A percentile compares a stretch with the other conserved stretches of the same genome.
These are phyloP conservation scores for Arctia plantaginis DNA, from an alignment of 2,888 invertebrate species.

Conservation along the genomic window DNA sequence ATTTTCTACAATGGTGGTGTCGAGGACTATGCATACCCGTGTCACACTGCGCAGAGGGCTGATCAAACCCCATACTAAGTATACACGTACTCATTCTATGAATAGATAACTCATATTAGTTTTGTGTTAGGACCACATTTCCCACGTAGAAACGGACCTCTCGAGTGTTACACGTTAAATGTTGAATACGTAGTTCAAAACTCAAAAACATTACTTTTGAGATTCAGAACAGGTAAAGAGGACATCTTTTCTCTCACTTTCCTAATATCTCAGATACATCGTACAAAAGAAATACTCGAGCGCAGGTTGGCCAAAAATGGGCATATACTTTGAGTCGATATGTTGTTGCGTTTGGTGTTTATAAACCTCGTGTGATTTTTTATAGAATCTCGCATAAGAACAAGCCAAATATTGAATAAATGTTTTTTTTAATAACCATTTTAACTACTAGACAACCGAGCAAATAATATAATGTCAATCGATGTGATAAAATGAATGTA, in stretches of 20 bases:
- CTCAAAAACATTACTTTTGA: not conserved
- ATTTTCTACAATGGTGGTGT: constrained; percentile 78
- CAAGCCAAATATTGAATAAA: too few species aligned
- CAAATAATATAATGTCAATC: too few species aligned
- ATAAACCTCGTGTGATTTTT: too few species aligned
- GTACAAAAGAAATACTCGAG: not conserved
- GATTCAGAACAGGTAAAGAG: not conserved
- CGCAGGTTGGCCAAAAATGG: not conserved
- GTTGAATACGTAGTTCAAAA: not conserved
- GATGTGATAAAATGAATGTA: too few species aligned
- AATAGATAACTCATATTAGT: not conserved
- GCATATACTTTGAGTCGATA: too few species aligned
- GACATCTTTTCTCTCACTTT: not conserved
- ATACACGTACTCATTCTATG: not conserved
- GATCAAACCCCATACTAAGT: not conserved
- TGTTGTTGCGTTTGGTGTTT: too few species aligned
- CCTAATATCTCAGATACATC: not conserved
- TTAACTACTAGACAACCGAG: too few species aligned
- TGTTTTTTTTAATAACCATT: too few species aligned
- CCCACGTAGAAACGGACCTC: not conserved
- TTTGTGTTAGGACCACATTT: constrained; percentile 48
- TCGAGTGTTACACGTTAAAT: not conserved
- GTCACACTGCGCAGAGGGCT: too few species aligned
- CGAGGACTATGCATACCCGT: constrained; percentile 67
- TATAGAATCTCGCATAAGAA: too few species aligned